Evolutionary conservation across 2,888 invertebrate species (phyloP).

Genomic region (Creontiades dilutus): DNA sequence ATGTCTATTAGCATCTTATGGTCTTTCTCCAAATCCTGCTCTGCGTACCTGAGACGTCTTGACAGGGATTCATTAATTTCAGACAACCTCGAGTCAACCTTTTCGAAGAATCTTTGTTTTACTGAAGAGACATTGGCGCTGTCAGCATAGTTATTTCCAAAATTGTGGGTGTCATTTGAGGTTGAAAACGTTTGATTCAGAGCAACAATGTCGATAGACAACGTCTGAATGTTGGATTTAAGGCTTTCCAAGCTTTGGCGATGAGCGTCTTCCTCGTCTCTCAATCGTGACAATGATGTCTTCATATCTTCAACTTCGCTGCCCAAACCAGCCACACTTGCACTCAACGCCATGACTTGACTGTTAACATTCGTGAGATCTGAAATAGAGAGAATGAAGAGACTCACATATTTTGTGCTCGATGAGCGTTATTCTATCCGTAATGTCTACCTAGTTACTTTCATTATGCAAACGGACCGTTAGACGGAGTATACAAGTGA

Average conservation of each 20-base stretch:
- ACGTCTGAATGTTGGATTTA: background rate
- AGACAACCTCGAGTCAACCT: background rate
- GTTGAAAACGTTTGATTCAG: conserved; percentile 9
- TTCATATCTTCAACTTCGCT: conserved; percentile 60
- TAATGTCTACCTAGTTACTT: too few species aligned
- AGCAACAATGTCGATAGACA: background rate
- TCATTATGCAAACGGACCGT: too few species aligned
- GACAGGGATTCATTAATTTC: conserved; percentile 31
- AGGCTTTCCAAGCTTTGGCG: background rate
- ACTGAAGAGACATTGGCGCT: background rate
- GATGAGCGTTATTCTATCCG: too few species aligned
- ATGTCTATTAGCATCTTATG: conserved; percentile 45
- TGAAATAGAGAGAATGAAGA: background rate
- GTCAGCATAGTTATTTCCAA: background rate
- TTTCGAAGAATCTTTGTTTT: background rate
- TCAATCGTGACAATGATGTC: background rate
- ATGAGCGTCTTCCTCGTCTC: conserved; percentile 38
- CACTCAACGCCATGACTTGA: conserved; percentile 42
- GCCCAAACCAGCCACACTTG: conserved; percentile 47
- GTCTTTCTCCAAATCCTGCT: conserved; percentile 47
- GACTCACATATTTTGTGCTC: too few species aligned
- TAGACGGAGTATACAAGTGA: too few species aligned
- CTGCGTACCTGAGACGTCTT: conserved; percentile 20
- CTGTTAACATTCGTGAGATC: conserved; percentile 4
- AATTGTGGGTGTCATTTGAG: background rate